Percentiles rank a stretch among this genome's conserved stretches.
phyloP scores from a whole-genome alignment of 1,140 invertebrate species.

The Lordiphosa mommai region DNA sequence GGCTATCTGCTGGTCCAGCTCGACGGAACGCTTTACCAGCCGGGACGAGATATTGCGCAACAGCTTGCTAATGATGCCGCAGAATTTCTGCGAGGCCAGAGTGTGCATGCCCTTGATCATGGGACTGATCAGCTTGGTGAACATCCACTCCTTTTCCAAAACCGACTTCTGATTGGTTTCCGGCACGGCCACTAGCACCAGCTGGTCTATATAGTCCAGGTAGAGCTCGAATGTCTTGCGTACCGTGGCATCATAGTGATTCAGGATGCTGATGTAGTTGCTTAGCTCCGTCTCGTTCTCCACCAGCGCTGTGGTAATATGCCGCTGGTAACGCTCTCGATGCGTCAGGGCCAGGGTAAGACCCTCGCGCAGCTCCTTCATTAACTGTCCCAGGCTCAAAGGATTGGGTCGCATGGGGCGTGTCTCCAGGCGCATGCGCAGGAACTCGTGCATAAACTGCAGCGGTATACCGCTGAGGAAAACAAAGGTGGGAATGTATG shows the following conservation, averaged over 20 bases:
- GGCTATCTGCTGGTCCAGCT: conserved; percentile 67
- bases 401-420: conserved; percentile 90
- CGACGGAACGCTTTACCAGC: conserved; percentile 57
- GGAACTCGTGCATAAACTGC: conserved; percentile 93
- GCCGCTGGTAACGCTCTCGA: conserved; percentile 86
- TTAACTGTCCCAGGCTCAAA: conserved; percentile 90
- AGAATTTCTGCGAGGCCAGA: conserved; percentile 85
- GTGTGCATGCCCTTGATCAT: conserved; percentile 86
- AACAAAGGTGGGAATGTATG: conserved; percentile 90
- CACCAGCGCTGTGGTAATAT: conserved; percentile 85
- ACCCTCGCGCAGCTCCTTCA: conserved; percentile 92
- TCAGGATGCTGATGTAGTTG: conserved; percentile 83
- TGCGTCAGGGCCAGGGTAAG: conserved; percentile 88
- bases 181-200: conserved; percentile 86
- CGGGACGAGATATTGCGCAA: conserved; percentile 63
- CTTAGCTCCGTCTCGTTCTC: conserved; percentile 80
- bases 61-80: conserved; percentile 80
- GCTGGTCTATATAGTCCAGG: conserved; percentile 87
- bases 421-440: conserved; percentile 90
- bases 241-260: conserved; percentile 89
- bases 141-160: conserved; percentile 90
- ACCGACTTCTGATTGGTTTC: conserved; percentile 87
- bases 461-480: conserved; percentile 90
- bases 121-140: conserved; percentile 85
- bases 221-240: conserved; percentile 87